These are phyloP conservation scores for Alviniconcha strummeri DNA, from an alignment of 2,888 invertebrate genomes.

Conservation along the genomic window DNA sequence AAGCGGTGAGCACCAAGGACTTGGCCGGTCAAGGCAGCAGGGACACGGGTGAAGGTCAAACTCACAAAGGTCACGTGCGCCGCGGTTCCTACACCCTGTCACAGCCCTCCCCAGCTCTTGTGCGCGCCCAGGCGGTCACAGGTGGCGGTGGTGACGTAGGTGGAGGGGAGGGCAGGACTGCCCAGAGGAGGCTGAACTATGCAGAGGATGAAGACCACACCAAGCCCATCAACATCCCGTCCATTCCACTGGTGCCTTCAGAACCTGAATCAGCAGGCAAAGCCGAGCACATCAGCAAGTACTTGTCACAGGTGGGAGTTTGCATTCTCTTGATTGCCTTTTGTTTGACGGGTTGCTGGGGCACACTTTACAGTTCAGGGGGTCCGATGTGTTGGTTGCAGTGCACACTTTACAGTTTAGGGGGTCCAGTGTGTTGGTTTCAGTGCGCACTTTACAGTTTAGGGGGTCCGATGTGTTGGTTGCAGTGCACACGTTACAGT, in stretches of 20 bases:
- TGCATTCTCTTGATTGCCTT: too few relatives aligned
- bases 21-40: too few relatives aligned
- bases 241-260: conserved; percentile 29
- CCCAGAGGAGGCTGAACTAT: conserved; percentile 34
- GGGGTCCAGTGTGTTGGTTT: too few relatives aligned
- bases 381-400: too few relatives aligned
- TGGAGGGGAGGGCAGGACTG: conserved; percentile 1
- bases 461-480: too few relatives aligned
- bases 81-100: conserved; percentile 88
- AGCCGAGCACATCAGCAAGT: conserved; percentile 67
- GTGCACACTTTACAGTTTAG: too few relatives aligned
- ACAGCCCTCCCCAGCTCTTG: conserved; percentile 84
- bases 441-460: too few relatives aligned
- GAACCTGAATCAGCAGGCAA: conserved; percentile 62
- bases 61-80: conserved; percentile 74
- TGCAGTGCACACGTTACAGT: too few relatives aligned
- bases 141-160: conserved; percentile 4
- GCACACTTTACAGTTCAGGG: too few relatives aligned
- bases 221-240: conserved; percentile 19
- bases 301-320: conserved; percentile 52
- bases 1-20: too few relatives aligned
- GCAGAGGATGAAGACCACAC: conserved; percentile 34
- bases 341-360: too few relatives aligned
- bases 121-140: conserved; percentile 38
- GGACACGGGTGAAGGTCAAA: not conserved